Percentiles rank a stretch among this genome's conserved stretches.
Evolutionary conservation across 2,113 vertebrate species (phyloP).

Genomic region (Eurypyga helias): DNA sequence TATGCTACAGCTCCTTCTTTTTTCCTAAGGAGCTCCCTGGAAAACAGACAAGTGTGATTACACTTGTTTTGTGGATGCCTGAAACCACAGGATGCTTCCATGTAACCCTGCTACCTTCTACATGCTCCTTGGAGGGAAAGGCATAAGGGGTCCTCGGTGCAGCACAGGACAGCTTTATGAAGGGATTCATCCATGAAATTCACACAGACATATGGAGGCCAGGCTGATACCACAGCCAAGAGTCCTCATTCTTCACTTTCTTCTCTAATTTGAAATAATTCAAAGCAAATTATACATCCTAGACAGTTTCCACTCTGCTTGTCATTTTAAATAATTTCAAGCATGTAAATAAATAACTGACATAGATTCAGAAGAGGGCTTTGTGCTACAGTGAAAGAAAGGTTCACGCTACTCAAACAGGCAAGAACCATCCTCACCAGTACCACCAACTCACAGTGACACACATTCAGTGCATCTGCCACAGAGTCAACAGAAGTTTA

Average conservation of each 20-base stretch:
- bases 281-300: neutral
- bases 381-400: neutral
- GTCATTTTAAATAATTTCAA: neutral
- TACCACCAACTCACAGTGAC: neutral
- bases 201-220: neutral
- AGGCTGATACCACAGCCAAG: neutral
- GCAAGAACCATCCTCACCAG: neutral
- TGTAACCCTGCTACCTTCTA: neutral
- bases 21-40: neutral
- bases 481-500: neutral
- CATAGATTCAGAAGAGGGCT: neutral
- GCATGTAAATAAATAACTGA: neutral
- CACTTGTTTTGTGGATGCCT: neutral
- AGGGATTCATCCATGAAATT: neutral
- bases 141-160: fast-evolving
- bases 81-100: neutral
- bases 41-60: neutral
- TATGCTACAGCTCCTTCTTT: neutral
- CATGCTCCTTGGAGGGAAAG: neutral
- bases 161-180: neutral
- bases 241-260: neutral
- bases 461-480: neutral
- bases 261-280: neutral
- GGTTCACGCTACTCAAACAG: neutral
- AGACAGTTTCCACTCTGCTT: neutral